phyloP scores from a whole-genome alignment of 2,888 invertebrate genomes.

The Drosophila suboccidentalis region DNA sequence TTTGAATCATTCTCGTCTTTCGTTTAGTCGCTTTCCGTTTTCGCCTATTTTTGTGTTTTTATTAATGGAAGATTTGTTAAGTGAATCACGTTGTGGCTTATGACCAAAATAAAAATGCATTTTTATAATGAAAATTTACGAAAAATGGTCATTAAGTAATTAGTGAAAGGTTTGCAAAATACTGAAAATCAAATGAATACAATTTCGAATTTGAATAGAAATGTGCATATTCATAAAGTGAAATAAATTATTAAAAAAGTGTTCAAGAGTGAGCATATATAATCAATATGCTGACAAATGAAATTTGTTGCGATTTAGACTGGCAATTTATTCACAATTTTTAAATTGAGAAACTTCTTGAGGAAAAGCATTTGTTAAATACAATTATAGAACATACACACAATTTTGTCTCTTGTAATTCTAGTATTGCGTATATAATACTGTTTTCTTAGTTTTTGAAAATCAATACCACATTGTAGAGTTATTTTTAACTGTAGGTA shows the following conservation, averaged over 20 bases:
- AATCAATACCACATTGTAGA: no score
- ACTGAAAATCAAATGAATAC: conserved; percentile 6
- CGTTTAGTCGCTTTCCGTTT: conserved; percentile 8
- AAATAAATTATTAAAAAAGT: background rate
- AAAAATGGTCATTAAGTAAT: conserved; percentile 27
- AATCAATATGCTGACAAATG: conserved; percentile 16
- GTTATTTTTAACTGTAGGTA: background rate
- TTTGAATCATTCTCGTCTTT: conserved; percentile 30
- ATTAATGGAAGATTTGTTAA: conserved; percentile 31
- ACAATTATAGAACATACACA: background rate
- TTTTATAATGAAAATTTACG: conserved; percentile 1
- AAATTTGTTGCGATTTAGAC: background rate
- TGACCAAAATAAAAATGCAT: background rate
- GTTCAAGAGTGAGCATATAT: background rate
- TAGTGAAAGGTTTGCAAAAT: conserved; percentile 18
- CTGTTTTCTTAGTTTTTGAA: background rate
- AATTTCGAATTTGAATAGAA: background rate
- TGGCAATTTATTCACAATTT: background rate
- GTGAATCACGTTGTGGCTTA: conserved; percentile 3
- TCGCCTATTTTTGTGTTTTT: conserved; percentile 33
- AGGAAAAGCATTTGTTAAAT: background rate
- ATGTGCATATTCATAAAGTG: conserved; percentile 5
- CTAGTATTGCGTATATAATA: background rate
- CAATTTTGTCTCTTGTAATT: no score
- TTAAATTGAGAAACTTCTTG: background rate